Conservation (phyloP, 2,113 vertebrate genomes). For the Colistium nudipinnis region DNA sequence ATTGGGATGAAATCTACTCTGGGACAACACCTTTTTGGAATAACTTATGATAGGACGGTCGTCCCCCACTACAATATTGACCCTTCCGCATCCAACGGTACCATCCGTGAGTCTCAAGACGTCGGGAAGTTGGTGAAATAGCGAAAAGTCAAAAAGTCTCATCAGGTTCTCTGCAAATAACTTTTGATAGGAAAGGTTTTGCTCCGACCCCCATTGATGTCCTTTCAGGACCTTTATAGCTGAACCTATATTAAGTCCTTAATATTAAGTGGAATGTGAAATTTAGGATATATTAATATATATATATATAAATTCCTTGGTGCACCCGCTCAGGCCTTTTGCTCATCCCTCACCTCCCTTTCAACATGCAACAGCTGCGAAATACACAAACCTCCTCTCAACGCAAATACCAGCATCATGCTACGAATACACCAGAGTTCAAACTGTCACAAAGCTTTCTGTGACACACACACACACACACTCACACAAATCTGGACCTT, state of each 20-base stretch:
- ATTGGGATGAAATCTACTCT: no score
- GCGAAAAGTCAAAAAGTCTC: no score
- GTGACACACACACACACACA: neutral
- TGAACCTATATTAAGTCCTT: neutral
- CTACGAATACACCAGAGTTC: constrained; percentile 48
- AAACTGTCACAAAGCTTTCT: constrained; percentile 47
- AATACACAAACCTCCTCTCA: constrained; percentile 1
- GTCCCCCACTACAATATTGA: no score
- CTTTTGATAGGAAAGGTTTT: no score
- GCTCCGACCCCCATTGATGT: no score
- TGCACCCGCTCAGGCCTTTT: neutral
- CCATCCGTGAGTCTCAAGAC: no score
- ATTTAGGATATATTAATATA: neutral
- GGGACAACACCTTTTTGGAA: no score
- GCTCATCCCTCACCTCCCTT: constrained; percentile 20
- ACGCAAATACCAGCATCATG: constrained; percentile 29
- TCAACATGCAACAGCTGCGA: constrained; percentile 62
- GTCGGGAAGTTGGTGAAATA: no score
- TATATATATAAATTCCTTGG: neutral
- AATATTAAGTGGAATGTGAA: neutral
- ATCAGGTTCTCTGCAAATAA: no score
- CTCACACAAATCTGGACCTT: constrained; percentile 1
- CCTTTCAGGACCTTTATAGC: no score
- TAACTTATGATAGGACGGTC: no score
- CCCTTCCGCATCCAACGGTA: no score